Percentiles rank a stretch among this genome's conserved stretches.
phyloP scores from a whole-genome alignment of 2,113 vertebrate genomes.

The Perccottus glenii region DNA sequence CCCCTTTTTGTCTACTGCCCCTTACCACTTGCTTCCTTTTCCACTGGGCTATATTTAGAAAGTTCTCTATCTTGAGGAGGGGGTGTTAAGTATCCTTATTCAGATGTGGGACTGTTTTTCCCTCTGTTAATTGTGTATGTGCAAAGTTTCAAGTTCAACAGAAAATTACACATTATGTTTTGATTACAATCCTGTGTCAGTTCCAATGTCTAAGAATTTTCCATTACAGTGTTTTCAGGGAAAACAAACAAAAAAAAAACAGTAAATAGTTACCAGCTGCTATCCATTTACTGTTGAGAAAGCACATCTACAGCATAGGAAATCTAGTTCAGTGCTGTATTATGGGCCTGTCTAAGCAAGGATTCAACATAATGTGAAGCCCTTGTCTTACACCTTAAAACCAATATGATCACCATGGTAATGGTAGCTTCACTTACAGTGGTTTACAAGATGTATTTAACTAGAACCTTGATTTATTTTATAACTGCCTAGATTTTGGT shows the following conservation, averaged over 20 bases:
- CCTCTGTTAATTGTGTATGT: not conserved
- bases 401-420: no score
- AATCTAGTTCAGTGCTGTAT: conserved; percentile 2
- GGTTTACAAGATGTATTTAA: no score
- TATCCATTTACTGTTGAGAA: conserved; percentile 46
- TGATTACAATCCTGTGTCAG: conserved; percentile 26
- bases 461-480: no score
- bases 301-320: conserved; percentile 36
- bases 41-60: conserved; percentile 57
- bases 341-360: not conserved
- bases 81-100: conserved; percentile 1
- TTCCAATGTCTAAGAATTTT: conserved; percentile 68
- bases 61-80: conserved; percentile 19
- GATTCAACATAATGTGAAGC: no score
- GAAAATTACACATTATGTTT: not conserved
- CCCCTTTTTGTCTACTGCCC: not conserved
- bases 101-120: not conserved
- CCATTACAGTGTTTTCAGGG: conserved; percentile 66
- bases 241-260: conserved; percentile 31
- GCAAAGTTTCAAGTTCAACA: not conserved
- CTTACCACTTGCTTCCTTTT: conserved; percentile 7
- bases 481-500: not conserved
- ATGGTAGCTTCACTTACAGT: no score
- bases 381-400: no score
- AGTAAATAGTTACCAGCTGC: conserved; percentile 74